These are phyloP conservation scores for Metopia argyrocephala DNA, from an alignment of 2,888 invertebrate genomes.

Conservation along the genomic window DNA sequence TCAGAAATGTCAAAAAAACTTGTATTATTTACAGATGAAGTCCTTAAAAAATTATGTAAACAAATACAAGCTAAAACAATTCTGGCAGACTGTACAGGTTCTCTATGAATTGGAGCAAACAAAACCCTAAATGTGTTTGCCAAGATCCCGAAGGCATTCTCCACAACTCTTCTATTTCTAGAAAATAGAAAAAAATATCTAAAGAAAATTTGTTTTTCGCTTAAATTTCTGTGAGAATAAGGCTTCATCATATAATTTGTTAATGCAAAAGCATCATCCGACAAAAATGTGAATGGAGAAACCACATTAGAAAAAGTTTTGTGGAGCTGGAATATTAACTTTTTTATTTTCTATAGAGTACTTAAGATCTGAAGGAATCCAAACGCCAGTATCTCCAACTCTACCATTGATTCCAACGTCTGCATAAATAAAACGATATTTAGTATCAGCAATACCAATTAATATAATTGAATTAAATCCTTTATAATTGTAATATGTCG, in stretches of 20 bases:
- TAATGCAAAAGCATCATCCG: conserved; percentile 28
- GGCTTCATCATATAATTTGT: conserved; percentile 29
- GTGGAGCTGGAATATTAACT: conserved; percentile 13
- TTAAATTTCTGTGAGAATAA: conserved; percentile 12
- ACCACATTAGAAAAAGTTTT: conserved; percentile 11
- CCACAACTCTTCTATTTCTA: conserved; percentile 36
- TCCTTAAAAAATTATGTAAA: conserved; percentile 30
- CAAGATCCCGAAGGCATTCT: conserved; percentile 40
- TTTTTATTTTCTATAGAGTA: conserved; percentile 17
- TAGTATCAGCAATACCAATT: conserved; percentile 29
- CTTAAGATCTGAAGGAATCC: conserved; percentile 32
- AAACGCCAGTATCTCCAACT: conserved; percentile 38
- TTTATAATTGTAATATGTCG: conserved; percentile 38
- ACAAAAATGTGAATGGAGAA: conserved; percentile 26
- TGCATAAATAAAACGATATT: conserved; percentile 26
- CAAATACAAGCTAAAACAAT: conserved; percentile 24
- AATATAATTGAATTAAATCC: conserved; percentile 31
- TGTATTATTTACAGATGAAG: background rate
- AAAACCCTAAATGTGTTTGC: conserved; percentile 25
- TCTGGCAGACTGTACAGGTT: conserved; percentile 21
- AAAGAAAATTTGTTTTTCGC: conserved; percentile 17
- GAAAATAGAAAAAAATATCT: conserved; percentile 35
- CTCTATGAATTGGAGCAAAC: conserved; percentile 25
- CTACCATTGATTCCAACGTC: conserved; percentile 32
- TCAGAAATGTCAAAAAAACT: conserved; percentile 12